Percentiles rank a stretch among this genome's conserved stretches.
Conservation (phyloP, 1,140 invertebrate species). For the Ips nitidus region DNA sequence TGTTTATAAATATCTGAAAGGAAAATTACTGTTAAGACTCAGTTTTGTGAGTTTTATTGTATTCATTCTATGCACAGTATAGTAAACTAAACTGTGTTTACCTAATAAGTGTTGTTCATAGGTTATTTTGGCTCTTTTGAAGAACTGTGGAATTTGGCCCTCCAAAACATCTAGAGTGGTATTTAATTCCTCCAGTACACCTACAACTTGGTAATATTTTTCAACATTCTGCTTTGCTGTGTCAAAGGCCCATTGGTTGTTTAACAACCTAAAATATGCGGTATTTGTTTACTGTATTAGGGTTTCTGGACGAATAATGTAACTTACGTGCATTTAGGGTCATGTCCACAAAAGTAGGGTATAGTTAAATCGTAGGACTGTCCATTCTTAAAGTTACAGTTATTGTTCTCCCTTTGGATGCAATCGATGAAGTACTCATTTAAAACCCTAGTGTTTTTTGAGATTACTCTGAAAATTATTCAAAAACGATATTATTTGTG, state of each 20-base stretch:
- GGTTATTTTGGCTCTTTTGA: slow-evolving; percentile 57
- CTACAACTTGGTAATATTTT: slow-evolving; percentile 66
- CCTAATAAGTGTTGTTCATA: slow-evolving; percentile 59
- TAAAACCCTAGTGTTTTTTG: slow-evolving; percentile 15
- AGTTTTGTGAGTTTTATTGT: neutral
- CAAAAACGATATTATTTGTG: no score
- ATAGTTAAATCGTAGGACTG: slow-evolving; percentile 54
- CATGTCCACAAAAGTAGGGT: slow-evolving; percentile 69
- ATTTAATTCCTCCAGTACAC: slow-evolving; percentile 66
- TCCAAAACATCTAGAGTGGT: slow-evolving; percentile 62
- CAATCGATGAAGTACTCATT: slow-evolving; percentile 18
- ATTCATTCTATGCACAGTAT: neutral
- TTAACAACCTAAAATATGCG: slow-evolving; percentile 54
- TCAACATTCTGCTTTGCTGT: slow-evolving; percentile 66
- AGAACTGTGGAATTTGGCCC: slow-evolving; percentile 62
- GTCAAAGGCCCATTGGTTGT: slow-evolving; percentile 63
- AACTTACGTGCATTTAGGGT: slow-evolving; percentile 61
- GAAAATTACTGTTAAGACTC: neutral
- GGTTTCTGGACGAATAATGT: neutral
- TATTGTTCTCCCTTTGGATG: neutral
- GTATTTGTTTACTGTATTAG: neutral
- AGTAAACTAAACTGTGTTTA: slow-evolving; percentile 48
- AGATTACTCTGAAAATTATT: slow-evolving; percentile 3
- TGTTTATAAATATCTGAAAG: slow-evolving; percentile 36
- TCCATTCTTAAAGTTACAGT: slow-evolving; percentile 25